Percentiles rank a stretch among this genome's conserved stretches.
Conservation (phyloP, 30 jellyfish, hydroid and myxozoan genomes). For the Mastigias papua region DNA sequence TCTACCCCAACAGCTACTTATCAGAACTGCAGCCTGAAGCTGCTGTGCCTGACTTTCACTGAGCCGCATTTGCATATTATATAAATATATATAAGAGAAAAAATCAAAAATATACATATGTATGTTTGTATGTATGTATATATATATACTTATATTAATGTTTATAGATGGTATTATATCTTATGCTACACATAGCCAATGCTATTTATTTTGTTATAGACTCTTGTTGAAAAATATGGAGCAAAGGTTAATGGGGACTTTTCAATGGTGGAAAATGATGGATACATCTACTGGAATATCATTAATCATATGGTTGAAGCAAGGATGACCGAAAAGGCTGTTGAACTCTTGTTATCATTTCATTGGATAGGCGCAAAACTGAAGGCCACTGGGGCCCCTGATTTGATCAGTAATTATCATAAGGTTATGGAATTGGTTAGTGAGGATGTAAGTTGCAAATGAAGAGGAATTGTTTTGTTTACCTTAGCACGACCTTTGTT, state of each 20-base stretch:
- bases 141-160: too few species aligned
- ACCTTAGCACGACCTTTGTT: too few species aligned
- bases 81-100: too few species aligned
- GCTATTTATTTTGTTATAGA: conserved; percentile 11
- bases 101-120: too few species aligned
- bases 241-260: conserved; percentile 13
- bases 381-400: conserved; percentile 86
- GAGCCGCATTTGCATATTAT: too few species aligned
- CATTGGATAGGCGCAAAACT: conserved; percentile 66
- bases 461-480: too few species aligned
- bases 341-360: conserved; percentile 60
- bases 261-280: conserved; percentile 57
- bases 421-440: conserved; percentile 26
- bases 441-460: conserved; percentile 27
- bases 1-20: too few species aligned
- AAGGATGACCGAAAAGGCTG: conserved; percentile 61
- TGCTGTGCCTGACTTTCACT: too few species aligned
- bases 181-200: too few species aligned
- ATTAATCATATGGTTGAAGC: conserved; percentile 77
- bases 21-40: too few species aligned
- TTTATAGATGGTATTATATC: too few species aligned
- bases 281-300: conserved; percentile 75
- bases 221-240: conserved; percentile 73
- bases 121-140: too few species aligned
- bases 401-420: conserved; percentile 68